Evolutionary conservation across 2,797 vertebrate species (phyloP), one percentile per base, ranked within the genome.

Genomic region (Spondyliosoma cantharus): DNA sequence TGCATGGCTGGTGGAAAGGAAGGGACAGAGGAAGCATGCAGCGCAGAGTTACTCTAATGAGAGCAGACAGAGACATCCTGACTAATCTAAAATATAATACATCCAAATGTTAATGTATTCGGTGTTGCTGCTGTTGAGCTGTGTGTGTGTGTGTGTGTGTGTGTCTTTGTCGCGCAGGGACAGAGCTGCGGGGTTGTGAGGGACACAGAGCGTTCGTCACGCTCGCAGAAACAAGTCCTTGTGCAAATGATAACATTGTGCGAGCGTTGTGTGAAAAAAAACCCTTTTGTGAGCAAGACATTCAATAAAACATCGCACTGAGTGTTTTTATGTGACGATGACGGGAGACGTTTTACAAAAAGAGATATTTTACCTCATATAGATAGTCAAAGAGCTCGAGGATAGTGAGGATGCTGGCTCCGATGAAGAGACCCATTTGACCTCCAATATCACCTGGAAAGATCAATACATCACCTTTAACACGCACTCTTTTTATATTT

Each of bases 381-480:
- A 97, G 95, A 25, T 99, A 99, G 93, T 99, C 98, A 17, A 99
- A 98, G 69, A 99, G 95, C 88, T 99, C 98, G 65, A 99, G 96
- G 69, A 99, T 96, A 0, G 98, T 99, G 79, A 99, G 96, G 90
- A 99, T 97, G 70, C 98, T 99, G 90, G 98, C 98, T n/a, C 98
- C 98, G 0, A 99, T 99, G 90, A 99, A 99, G 70, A 99, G 95
- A 27, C 98, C 98, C 98, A 99, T 99, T 94, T 99, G 98, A 82
- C 98, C 98, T 20, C 98, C 98, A 0, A 99, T 99, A 91, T 99
- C 98, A 90, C 98, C 98, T 99, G 92, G 4, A 43, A 80, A 76
- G 56, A 72, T 20, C 80, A 74, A 74, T 16, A 46, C 15, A 58
- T 48, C 22, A 66, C 14, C 56, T 62, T 24, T 52, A 7, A 67